Conservation (phyloP, 2,113 vertebrate species). For the Ellobius talpinus region DNA sequence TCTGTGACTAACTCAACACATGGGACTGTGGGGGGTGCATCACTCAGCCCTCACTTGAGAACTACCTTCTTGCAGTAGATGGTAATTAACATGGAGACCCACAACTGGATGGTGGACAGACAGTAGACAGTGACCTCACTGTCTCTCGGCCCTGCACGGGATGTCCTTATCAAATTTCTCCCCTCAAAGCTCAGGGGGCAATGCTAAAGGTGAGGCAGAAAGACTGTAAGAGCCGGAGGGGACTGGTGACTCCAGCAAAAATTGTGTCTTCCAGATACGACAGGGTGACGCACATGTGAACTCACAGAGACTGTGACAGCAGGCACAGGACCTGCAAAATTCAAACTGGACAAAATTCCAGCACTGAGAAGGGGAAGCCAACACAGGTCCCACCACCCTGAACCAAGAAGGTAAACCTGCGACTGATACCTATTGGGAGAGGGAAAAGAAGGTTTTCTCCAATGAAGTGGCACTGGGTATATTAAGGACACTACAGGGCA, state of each 20-base stretch:
- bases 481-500: neutral
- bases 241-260: neutral
- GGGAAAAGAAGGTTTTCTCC: neutral
- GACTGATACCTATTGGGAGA: neutral
- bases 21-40: conserved; percentile 88
- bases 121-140: neutral
- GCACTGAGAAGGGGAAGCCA: no score
- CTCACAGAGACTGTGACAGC: neutral
- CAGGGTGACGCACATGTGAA: neutral
- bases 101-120: no score
- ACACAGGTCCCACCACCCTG: neutral
- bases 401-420: neutral
- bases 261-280: neutral
- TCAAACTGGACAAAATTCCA: neutral
- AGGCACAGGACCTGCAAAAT: neutral
- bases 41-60: neutral
- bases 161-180: neutral
- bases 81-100: no score
- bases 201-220: neutral
- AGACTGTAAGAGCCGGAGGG: neutral
- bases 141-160: neutral
- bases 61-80: neutral
- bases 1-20: conserved; percentile 91
- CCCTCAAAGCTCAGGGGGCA: neutral
- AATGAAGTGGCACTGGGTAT: neutral